Percentiles rank a stretch among this genome's conserved stretches.
Evolutionary conservation across 2,113 vertebrate species (phyloP).

Genomic region (human): DNA sequence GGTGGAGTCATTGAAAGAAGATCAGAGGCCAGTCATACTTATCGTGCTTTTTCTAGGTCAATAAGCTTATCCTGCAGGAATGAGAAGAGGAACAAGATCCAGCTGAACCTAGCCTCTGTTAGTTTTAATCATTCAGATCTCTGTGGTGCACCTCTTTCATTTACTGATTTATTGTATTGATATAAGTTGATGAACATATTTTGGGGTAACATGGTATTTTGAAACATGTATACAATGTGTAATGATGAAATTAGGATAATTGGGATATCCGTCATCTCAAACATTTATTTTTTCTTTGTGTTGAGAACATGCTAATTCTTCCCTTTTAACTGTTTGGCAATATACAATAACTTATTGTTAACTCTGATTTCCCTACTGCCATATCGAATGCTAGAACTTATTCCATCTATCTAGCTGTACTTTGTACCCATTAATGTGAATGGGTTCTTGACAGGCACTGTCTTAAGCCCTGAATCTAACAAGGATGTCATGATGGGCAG

Average conservation of each 20-base stretch:
- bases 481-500: background rate
- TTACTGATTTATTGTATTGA: background rate
- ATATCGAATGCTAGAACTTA: background rate
- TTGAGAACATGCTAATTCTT: background rate
- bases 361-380: background rate
- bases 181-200: background rate
- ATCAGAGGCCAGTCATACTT: background rate
- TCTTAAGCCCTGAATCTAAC: background rate
- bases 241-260: background rate
- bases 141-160: background rate
- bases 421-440: background rate
- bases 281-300: background rate
- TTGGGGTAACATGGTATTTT: background rate
- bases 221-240: background rate
- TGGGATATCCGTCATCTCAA: background rate
- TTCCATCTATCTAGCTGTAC: background rate
- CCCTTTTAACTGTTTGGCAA: background rate
- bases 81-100: background rate
- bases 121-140: background rate
- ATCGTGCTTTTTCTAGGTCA: conserved; percentile 19
- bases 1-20: background rate
- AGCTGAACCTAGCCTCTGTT: background rate
- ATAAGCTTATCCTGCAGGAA: background rate
- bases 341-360: background rate
- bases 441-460: background rate